Evolutionary conservation across 2,888 invertebrate genomes (phyloP).

Genomic region (Eucera pruinosa): DNA sequence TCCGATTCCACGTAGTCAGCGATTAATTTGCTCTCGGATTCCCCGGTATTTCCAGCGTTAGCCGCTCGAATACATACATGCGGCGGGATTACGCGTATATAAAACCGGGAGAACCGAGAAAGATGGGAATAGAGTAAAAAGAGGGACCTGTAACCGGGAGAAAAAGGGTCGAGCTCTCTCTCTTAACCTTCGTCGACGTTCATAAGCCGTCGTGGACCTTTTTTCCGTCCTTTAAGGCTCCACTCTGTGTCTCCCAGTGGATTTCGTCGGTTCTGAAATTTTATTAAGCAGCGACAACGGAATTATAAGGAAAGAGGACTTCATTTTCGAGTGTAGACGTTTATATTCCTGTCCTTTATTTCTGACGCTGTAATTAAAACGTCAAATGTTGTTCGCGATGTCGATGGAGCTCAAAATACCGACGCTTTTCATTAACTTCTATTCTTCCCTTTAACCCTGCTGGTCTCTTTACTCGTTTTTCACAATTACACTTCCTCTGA

Average conservation of each 20-base stretch:
- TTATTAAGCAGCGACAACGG: constrained; percentile 32
- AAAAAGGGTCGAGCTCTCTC: constrained; percentile 25
- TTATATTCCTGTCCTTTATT: background rate
- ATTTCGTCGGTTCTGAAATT: constrained; percentile 31
- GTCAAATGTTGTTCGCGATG: constrained; percentile 14
- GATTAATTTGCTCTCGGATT: constrained; percentile 48
- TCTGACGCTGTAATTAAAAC: constrained; percentile 39
- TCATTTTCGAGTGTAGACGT: background rate
- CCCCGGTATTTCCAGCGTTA: constrained; percentile 16
- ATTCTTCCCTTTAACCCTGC: too few relatives aligned
- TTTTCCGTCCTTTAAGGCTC: constrained; percentile 8
- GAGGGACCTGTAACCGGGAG: constrained; percentile 4
- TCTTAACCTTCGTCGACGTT: constrained; percentile 50
- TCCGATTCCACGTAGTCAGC: constrained; percentile 33
- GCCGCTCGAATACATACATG: background rate
- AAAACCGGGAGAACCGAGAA: constrained; percentile 7
- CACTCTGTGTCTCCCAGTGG: constrained; percentile 1
- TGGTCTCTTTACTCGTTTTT: too few relatives aligned
- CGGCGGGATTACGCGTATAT: constrained; percentile 20
- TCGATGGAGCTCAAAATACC: background rate
- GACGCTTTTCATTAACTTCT: background rate
- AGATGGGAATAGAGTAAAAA: background rate
- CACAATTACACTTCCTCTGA: too few relatives aligned
- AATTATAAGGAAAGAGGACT: background rate
- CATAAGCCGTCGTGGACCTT: constrained; percentile 29